Percentiles rank a stretch among this genome's conserved stretches.
phyloP scores from a whole-genome alignment of 1,140 invertebrate genomes.

The Cyphomyrmex costatus region DNA sequence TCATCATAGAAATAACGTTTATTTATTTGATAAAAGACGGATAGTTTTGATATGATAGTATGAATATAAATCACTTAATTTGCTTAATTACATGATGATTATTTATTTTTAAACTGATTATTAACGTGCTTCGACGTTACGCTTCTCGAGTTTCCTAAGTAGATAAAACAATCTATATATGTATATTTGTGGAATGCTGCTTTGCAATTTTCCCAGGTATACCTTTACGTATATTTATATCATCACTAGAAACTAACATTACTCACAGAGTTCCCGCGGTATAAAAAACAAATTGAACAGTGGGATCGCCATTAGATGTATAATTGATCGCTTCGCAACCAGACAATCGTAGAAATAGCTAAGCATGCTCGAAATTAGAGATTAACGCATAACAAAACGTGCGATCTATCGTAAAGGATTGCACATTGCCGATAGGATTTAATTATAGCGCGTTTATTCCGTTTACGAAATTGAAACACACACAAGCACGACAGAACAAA shows the following conservation, averaged over 20 bases:
- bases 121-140: neutral
- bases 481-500: conserved; percentile 2
- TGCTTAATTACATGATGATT: neutral
- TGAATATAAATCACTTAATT: conserved; percentile 18
- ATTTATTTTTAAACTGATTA: neutral
- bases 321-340: neutral
- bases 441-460: conserved; percentile 4
- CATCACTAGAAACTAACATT: conserved; percentile 4
- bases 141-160: conserved; percentile 3
- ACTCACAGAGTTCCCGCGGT: conserved; percentile 57
- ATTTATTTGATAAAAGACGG: neutral
- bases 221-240: conserved; percentile 7
- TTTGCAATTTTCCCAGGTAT: conserved; percentile 39
- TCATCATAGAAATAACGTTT: neutral
- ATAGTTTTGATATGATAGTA: neutral
- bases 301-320: conserved; percentile 35
- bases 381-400: neutral
- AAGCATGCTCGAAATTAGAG: conserved; percentile 42
- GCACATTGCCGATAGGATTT: conserved; percentile 1
- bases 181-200: conserved; percentile 47
- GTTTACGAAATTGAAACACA: neutral
- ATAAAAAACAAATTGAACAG: conserved; percentile 44
- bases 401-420: neutral
- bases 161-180: conserved; percentile 23
- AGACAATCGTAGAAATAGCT: conserved; percentile 28